Conservation (phyloP, 2,888 invertebrate genomes). For the Coleophora flavipennella region DNA sequence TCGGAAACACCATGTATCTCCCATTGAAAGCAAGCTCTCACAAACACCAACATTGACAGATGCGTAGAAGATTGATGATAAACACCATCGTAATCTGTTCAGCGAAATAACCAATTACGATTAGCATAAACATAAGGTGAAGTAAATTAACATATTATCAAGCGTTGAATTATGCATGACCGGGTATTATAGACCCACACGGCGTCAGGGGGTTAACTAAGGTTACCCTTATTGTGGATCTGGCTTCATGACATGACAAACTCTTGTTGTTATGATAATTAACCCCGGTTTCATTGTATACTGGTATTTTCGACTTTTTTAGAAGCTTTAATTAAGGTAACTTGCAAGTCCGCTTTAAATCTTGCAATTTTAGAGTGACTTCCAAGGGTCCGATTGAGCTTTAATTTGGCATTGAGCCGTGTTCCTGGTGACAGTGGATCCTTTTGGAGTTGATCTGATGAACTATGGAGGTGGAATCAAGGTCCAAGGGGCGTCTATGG, state of each 20-base stretch:
- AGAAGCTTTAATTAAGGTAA: too few relatives aligned
- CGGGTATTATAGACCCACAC: conserved; percentile 33
- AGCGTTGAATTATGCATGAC: conserved; percentile 55
- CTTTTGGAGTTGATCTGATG: too few relatives aligned
- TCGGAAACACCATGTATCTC: too few relatives aligned
- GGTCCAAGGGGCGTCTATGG: too few relatives aligned
- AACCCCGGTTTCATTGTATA: conserved; percentile 24
- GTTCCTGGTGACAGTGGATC: too few relatives aligned
- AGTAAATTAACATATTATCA: conserved; percentile 61
- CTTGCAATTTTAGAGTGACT: too few relatives aligned
- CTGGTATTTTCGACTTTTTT: too few relatives aligned
- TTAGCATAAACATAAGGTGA: conserved; percentile 67
- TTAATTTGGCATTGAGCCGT: too few relatives aligned
- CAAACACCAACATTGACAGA: conserved; percentile 43
- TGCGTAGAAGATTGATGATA: conserved; percentile 45
- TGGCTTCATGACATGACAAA: conserved; percentile 15
- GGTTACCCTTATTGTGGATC: conserved; percentile 20
- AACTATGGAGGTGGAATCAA: too few relatives aligned
- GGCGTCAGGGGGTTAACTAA: conserved; percentile 12
- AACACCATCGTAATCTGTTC: conserved; percentile 41
- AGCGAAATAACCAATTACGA: conserved; percentile 66
- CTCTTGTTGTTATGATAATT: conserved; percentile 37
- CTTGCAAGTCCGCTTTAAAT: too few relatives aligned
- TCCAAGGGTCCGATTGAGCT: too few relatives aligned
- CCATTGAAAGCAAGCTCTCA: not conserved